phyloP scores from a whole-genome alignment of 2,888 invertebrate species.

The Hartigia nigra region DNA sequence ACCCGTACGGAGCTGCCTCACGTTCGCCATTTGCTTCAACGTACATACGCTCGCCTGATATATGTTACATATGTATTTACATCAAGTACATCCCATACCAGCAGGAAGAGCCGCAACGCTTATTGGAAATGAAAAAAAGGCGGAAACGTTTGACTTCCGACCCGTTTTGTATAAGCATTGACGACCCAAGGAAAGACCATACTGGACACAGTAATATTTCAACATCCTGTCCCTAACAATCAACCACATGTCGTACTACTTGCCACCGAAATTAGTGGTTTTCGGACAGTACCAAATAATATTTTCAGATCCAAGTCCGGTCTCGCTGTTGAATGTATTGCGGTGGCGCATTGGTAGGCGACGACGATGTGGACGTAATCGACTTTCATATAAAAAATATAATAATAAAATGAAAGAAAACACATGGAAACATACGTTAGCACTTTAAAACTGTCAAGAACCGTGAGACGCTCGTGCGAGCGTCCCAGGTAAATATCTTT shows the following conservation, averaged over 20 bases:
- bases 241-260: constrained; percentile 43
- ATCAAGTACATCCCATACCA: neutral
- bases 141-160: constrained; percentile 9
- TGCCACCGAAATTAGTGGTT: constrained; percentile 45
- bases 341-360: neutral
- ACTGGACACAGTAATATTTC: constrained; percentile 23
- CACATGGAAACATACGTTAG: neutral
- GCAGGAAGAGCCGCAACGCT: neutral
- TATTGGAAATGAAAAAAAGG: neutral
- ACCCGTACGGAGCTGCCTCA: neutral
- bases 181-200: neutral
- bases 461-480: neutral
- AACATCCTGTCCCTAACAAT: constrained; percentile 47
- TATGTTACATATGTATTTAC: neutral
- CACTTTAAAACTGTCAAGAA: neutral
- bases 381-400: neutral
- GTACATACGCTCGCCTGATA: neutral
- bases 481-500: neutral
- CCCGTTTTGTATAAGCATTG: neutral
- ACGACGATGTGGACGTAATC: neutral
- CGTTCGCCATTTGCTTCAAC: neutral
- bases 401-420: neutral
- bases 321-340: neutral
- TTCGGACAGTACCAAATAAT: constrained; percentile 34
- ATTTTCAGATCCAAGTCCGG: constrained; percentile 5